phyloP scores from a whole-genome alignment of 2,888 invertebrate species.

The Pachycephus smyrnensis region DNA sequence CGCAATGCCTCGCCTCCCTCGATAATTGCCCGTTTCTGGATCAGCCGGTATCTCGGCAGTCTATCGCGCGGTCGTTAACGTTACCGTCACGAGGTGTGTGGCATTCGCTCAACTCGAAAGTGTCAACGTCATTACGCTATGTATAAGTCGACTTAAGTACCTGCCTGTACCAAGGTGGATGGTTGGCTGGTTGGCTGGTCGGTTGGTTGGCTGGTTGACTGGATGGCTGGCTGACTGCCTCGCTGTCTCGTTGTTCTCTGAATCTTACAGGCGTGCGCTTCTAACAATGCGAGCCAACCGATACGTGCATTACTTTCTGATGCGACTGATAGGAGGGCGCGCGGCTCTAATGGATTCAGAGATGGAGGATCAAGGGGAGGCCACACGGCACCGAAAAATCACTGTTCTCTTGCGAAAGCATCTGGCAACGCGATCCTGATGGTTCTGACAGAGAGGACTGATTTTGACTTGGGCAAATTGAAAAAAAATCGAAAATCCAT shows the following conservation, averaged over 20 bases:
- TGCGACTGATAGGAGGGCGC: constrained; percentile 10
- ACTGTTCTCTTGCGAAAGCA: too few species aligned
- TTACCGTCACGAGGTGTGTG: constrained; percentile 56
- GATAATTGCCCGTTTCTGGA: constrained; percentile 60
- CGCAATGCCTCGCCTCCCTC: constrained; percentile 17
- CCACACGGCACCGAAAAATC: too few species aligned
- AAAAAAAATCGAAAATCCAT: too few species aligned
- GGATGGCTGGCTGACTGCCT: neutral
- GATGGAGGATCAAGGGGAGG: neutral
- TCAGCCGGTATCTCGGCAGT: constrained; percentile 40
- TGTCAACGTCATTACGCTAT: constrained; percentile 54
- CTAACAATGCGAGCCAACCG: constrained; percentile 4
- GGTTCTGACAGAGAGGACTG: too few species aligned
- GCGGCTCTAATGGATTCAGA: constrained; percentile 10
- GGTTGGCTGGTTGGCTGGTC: too few species aligned
- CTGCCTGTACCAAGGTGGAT: neutral
- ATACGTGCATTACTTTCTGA: constrained; percentile 12
- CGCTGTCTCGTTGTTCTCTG: constrained; percentile 1
- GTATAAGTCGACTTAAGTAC: constrained; percentile 12
- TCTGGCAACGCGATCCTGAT: too few species aligned
- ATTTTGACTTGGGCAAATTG: too few species aligned
- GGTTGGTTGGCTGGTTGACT: too few species aligned
- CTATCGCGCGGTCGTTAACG: constrained; percentile 47
- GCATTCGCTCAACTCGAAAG: constrained; percentile 47
- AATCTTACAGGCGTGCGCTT: constrained; percentile 4